These are phyloP conservation scores for Nephotettix cincticeps DNA, from an alignment of 1,140 invertebrate genomes.

Conservation along the genomic window DNA sequence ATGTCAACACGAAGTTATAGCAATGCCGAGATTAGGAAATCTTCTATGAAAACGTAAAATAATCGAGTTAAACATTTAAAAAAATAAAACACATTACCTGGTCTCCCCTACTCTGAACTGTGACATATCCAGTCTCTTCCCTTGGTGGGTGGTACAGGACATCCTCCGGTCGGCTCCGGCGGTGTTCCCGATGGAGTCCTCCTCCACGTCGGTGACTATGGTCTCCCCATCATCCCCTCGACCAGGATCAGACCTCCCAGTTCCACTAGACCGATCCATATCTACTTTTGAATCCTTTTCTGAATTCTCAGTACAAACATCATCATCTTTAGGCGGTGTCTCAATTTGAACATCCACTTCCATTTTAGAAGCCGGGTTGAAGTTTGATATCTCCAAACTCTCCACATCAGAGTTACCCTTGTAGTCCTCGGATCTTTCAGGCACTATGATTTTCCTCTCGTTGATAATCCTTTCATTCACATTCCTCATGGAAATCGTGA, in stretches of 20 bases:
- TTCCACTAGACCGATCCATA: not conserved
- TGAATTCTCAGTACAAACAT: not conserved
- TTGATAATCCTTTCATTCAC: constrained; percentile 11
- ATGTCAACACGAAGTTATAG: no score
- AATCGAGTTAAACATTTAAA: no score
- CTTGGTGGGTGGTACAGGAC: no score
- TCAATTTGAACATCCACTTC: not conserved
- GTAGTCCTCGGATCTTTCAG: not conserved
- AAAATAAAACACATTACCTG: no score
- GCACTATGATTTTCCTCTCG: constrained; percentile 7
- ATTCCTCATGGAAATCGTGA: constrained; percentile 8
- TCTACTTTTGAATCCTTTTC: not conserved
- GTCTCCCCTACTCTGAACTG: not conserved
- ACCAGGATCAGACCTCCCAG: no score
- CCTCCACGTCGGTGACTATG: not conserved
- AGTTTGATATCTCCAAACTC: not conserved
- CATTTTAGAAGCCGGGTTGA: not conserved
- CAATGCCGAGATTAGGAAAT: no score
- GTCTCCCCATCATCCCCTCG: not conserved
- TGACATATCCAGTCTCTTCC: not conserved
- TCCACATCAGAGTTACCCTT: not conserved
- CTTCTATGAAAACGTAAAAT: no score
- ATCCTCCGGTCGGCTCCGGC: no score
- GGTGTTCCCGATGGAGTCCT: constrained; percentile 2
- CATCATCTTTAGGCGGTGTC: not conserved